These are phyloP conservation scores for Enhydra lutris DNA, from an alignment of 2,113 vertebrate species.

Conservation along the genomic window DNA sequence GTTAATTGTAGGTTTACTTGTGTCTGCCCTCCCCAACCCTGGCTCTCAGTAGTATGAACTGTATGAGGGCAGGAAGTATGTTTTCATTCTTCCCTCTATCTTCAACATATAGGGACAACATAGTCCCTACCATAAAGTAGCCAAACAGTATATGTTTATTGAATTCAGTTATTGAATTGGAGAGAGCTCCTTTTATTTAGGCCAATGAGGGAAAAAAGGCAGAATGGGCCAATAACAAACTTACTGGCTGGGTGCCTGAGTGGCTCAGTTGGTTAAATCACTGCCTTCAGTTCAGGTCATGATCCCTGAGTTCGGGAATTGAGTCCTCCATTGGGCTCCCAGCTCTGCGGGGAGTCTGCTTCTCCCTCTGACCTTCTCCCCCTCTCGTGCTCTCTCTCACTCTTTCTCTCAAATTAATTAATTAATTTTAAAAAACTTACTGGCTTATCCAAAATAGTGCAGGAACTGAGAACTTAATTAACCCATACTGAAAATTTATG, in stretches of 20 bases:
- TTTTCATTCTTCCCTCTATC: neutral
- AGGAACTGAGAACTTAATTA: conserved; percentile 24
- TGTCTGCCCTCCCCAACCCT: neutral
- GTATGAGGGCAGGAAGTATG: neutral
- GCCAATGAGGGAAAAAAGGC: neutral
- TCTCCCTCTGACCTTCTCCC: no score
- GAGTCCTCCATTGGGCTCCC: no score
- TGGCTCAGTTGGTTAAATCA: no score
- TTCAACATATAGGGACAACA: neutral
- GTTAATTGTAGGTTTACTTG: neutral
- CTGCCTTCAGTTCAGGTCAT: no score
- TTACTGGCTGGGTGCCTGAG: neutral
- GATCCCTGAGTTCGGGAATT: no score
- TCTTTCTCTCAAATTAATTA: no score
- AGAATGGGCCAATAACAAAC: neutral
- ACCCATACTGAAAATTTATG: neutral
- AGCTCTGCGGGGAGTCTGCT: no score
- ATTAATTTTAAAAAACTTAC: neutral
- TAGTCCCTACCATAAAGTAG: neutral
- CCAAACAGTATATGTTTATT: neutral
- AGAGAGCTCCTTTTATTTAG: neutral
- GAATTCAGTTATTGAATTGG: conserved; percentile 17
- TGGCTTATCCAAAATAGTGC: neutral
- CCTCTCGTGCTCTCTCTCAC: no score
- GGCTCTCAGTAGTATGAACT: neutral